Evolutionary conservation across 1,140 invertebrate species (phyloP).

Genomic region (Holotrichia oblita): DNA sequence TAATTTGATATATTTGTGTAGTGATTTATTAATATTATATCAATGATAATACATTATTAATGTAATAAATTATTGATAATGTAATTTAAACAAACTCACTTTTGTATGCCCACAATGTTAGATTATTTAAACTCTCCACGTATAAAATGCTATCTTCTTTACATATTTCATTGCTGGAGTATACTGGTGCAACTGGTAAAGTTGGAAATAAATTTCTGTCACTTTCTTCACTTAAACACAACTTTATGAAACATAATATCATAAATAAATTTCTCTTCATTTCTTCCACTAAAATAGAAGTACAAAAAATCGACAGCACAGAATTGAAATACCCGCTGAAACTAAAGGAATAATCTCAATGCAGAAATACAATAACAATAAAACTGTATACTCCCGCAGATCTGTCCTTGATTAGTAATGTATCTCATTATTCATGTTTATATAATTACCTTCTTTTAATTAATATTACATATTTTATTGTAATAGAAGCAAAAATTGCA

Average conservation of each 20-base stretch:
- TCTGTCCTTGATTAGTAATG: conserved; percentile 6
- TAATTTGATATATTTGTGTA: no score
- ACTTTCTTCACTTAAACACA: not conserved
- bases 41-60: no score
- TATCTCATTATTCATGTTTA: conserved; percentile 26
- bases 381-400: not conserved
- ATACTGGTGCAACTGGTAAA: conserved; percentile 12
- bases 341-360: conserved; percentile 9
- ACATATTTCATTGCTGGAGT: conserved; percentile 48
- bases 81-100: conserved; percentile 45
- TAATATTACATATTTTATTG: conserved; percentile 23
- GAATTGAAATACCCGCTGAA: not conserved
- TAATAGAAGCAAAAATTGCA: not conserved
- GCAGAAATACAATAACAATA: not conserved
- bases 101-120: conserved; percentile 53
- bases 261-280: not conserved
- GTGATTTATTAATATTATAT: no score
- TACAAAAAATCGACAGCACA: not conserved
- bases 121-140: conserved; percentile 49
- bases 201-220: conserved; percentile 36
- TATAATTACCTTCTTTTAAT: not conserved
- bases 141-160: conserved; percentile 50
- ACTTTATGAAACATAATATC: not conserved
- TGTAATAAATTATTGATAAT: no score
- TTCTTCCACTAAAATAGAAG: not conserved